phyloP scores from a whole-genome alignment of 35 echinoderm and acorn worm genomes.

The Diadema setosum region DNA sequence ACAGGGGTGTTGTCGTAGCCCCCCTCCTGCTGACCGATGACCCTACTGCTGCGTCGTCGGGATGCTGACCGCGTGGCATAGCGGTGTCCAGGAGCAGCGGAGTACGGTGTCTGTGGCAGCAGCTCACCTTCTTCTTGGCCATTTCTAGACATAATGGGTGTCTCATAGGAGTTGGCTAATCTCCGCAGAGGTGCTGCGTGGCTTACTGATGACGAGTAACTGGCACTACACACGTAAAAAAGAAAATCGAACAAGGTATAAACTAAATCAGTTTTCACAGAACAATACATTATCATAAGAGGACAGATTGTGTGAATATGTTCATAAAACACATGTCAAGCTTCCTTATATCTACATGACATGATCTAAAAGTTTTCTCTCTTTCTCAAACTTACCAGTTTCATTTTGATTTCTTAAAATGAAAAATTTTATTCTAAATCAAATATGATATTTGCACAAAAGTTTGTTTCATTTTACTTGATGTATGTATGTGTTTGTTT shows the following conservation, averaged over 20 bases:
- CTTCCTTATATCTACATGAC: not conserved
- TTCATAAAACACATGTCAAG: not conserved
- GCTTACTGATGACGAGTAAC: conserved; percentile 17
- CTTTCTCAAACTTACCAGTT: not conserved
- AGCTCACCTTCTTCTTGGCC: not conserved
- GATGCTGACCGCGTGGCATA: not conserved
- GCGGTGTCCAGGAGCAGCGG: not conserved
- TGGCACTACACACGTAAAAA: not conserved
- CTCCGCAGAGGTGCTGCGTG: not conserved
- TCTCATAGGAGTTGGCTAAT: conserved; percentile 10
- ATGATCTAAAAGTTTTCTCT: not conserved
- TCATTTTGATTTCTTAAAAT: not conserved
- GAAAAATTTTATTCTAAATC: too few relatives aligned
- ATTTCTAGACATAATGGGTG: conserved; percentile 7
- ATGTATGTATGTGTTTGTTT: too few relatives aligned
- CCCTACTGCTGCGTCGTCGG: not conserved
- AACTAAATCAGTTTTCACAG: not conserved
- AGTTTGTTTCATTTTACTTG: too few relatives aligned
- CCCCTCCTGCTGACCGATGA: not conserved
- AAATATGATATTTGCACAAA: too few relatives aligned
- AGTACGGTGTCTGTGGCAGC: conserved; percentile 7
- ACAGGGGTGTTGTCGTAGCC: not conserved
- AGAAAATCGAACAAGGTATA: not conserved
- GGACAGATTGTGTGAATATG: not conserved
- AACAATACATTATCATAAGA: not conserved